These are phyloP conservation scores for Poeciliopsis gracilis DNA, from an alignment of 2,797 vertebrate genomes.

Conservation along the genomic window DNA sequence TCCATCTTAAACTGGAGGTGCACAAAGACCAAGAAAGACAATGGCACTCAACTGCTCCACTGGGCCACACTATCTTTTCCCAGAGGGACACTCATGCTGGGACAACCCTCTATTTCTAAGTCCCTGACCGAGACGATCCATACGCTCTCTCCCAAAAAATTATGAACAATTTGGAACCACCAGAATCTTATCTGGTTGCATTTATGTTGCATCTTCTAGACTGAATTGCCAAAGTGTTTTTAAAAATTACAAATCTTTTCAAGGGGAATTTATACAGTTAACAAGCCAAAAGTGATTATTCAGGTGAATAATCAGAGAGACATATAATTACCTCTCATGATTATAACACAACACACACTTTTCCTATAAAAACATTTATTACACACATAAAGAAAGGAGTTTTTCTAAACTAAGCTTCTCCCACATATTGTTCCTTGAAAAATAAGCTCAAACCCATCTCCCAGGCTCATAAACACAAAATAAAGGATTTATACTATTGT, in stretches of 20 bases:
- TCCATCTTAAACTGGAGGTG: constrained; percentile 67
- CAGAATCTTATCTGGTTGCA: constrained; percentile 17
- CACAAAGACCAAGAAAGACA: constrained; percentile 66
- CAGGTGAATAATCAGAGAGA: constrained; percentile 80
- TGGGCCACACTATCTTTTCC: constrained; percentile 71
- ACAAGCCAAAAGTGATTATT: constrained; percentile 78
- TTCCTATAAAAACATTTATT: constrained; percentile 85
- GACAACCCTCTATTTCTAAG: constrained; percentile 46
- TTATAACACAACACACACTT: constrained; percentile 79
- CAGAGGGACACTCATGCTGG: constrained; percentile 52
- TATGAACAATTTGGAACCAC: constrained; percentile 24
- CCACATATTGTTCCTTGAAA: constrained; percentile 43
- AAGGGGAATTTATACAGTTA: constrained; percentile 72
- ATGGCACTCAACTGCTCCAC: constrained; percentile 78
- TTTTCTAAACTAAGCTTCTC: constrained; percentile 68
- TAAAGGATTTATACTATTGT: constrained; percentile 65
- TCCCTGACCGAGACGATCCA: constrained; percentile 39
- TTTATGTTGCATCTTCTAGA: constrained; percentile 15
- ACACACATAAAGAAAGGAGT: constrained; percentile 71
- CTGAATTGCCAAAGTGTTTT: constrained; percentile 35
- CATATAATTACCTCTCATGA: constrained; percentile 82
- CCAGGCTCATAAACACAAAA: constrained; percentile 77
- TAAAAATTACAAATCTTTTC: constrained; percentile 62
- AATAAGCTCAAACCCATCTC: constrained; percentile 70
- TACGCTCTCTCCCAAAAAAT: constrained; percentile 33